Evolutionary conservation across 2,113 vertebrate species (phyloP).

Genomic region (Scomber scombrus): DNA sequence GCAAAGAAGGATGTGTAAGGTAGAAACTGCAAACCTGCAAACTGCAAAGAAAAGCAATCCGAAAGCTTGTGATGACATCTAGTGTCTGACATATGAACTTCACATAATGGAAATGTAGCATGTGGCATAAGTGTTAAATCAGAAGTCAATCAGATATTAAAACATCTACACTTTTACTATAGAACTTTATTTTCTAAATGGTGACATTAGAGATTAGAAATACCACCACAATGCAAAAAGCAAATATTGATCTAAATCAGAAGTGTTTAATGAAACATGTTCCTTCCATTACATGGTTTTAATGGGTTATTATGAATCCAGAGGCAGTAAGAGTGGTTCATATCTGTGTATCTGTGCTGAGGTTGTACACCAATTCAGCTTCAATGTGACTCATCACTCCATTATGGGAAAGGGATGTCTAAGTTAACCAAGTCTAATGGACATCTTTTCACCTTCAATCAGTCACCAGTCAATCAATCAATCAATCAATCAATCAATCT

Average conservation of each 20-base stretch:
- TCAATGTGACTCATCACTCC: too few species aligned
- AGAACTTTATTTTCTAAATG: not conserved
- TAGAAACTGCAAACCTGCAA: not conserved
- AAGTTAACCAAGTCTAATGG: too few species aligned
- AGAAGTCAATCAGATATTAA: not conserved
- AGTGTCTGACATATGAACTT: slow-evolving; percentile 24
- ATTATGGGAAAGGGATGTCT: too few species aligned
- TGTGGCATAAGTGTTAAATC: not conserved
- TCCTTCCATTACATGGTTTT: too few species aligned
- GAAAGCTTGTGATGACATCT: slow-evolving; percentile 11
- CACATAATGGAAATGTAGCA: not conserved
- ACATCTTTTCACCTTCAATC: too few species aligned
- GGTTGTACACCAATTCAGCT: too few species aligned
- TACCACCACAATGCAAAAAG: too few species aligned
- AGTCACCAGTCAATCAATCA: too few species aligned
- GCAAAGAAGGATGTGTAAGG: not conserved
- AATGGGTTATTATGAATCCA: too few species aligned
- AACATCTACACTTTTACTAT: not conserved
- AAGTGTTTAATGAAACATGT: not conserved
- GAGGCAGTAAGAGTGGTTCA: too few species aligned
- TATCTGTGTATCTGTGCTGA: too few species aligned
- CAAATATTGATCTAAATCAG: not conserved
- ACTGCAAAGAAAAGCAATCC: not conserved
- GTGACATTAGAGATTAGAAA: not conserved
- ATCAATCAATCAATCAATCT: too few species aligned